A percentile compares a stretch with the other conserved stretches of the same genome.
These are phyloP conservation scores for Onychostoma macrolepis DNA, from an alignment of 2,113 vertebrate genomes.

Conservation along the genomic window DNA sequence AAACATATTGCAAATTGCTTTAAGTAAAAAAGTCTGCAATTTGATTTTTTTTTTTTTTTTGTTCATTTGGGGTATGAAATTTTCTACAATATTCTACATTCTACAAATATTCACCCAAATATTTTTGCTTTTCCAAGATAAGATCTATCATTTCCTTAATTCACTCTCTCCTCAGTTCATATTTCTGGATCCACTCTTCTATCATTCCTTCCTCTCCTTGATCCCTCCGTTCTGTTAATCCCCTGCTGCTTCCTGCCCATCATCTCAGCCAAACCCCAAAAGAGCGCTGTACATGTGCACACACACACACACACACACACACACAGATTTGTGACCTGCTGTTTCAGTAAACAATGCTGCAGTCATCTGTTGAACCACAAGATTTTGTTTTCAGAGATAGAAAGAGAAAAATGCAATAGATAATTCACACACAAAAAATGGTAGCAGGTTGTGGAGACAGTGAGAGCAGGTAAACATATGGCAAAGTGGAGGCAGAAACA, in stretches of 20 bases:
- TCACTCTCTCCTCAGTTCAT: neutral
- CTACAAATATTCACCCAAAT: neutral
- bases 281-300: conserved; percentile 48
- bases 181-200: conserved; percentile 49
- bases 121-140: neutral
- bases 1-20: neutral
- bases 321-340: conserved; percentile 7
- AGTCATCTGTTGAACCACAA: conserved; percentile 3
- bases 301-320: conserved; percentile 23
- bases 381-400: neutral
- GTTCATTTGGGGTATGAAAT: neutral
- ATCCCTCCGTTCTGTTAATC: conserved; percentile 65
- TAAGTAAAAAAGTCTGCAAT: no score
- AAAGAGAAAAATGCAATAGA: conserved; percentile 4
- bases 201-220: conserved; percentile 34
- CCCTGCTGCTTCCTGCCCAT: conserved; percentile 58
- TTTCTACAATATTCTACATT: neutral
- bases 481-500: conserved; percentile 17
- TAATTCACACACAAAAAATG: neutral
- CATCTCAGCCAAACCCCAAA: conserved; percentile 59
- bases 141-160: neutral
- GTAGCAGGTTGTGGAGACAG: conserved; percentile 14
- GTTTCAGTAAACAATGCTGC: neutral
- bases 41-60: no score
- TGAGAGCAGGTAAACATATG: conserved; percentile 23